Percentiles rank a stretch among this genome's conserved stretches.
These are phyloP conservation scores for Microcebus murinus DNA, from an alignment of 2,113 vertebrate genomes.

Conservation along the genomic window DNA sequence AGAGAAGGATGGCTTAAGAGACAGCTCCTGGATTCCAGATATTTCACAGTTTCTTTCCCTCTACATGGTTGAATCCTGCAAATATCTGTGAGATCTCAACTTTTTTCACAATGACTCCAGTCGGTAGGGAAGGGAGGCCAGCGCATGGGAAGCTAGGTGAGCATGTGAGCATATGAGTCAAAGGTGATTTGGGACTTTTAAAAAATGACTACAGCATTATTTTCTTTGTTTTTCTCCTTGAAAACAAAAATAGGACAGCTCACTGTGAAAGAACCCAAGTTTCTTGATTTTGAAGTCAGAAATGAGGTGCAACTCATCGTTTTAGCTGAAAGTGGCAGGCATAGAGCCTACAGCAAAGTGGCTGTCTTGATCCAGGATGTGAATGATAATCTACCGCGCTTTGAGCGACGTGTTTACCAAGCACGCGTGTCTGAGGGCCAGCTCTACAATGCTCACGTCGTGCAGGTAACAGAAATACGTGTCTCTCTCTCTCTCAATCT, in stretches of 20 bases:
- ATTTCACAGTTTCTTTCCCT: background rate
- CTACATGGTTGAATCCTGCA: background rate
- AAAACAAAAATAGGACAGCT: slow-evolving; percentile 88
- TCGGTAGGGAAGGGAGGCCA: background rate
- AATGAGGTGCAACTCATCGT: slow-evolving; percentile 87
- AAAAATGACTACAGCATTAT: background rate
- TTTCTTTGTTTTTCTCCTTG: background rate
- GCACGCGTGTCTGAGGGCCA: slow-evolving; percentile 91
- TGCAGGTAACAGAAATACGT: slow-evolving; percentile 87
- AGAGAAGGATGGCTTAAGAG: background rate
- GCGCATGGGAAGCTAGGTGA: background rate
- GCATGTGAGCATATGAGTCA: fast-evolving
- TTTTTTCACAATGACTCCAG: background rate
- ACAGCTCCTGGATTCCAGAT: background rate
- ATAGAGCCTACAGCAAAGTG: slow-evolving; percentile 87
- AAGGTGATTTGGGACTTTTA: background rate
- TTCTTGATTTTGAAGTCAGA: slow-evolving; percentile 91
- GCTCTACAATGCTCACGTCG: slow-evolving; percentile 84
- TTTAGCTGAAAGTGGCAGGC: slow-evolving; percentile 87
- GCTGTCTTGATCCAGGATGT: slow-evolving; percentile 88
- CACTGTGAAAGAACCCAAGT: slow-evolving; percentile 87
- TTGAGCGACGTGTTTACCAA: slow-evolving; percentile 88
- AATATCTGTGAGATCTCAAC: background rate
- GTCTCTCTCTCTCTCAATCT: too few species aligned
- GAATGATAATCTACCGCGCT: slow-evolving; percentile 92